A percentile compares a stretch with the other conserved stretches of the same genome.
These are phyloP conservation scores for Dioctria linearis DNA, from an alignment of 2,888 invertebrate species.

Conservation along the genomic window DNA sequence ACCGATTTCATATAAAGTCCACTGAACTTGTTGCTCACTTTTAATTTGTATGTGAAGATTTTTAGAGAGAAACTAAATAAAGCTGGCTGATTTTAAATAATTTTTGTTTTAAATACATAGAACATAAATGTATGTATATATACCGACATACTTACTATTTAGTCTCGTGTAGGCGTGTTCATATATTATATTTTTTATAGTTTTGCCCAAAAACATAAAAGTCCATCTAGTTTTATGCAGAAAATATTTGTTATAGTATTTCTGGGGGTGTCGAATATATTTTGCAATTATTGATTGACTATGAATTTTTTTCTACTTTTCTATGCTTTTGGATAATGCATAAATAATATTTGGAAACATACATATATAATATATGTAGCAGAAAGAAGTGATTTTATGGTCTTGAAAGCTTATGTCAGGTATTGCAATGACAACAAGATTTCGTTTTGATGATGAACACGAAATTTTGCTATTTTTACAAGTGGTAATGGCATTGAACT, in stretches of 20 bases:
- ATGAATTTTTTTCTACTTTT: not conserved
- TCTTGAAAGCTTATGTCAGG: slow-evolving; percentile 3
- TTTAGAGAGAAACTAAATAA: slow-evolving; percentile 10
- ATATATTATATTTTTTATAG: too few relatives aligned
- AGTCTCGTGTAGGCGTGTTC: too few relatives aligned
- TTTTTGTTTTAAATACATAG: not conserved
- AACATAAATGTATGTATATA: too few relatives aligned
- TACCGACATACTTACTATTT: too few relatives aligned
- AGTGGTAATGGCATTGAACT: not conserved
- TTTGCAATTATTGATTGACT: not conserved
- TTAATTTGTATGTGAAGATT: not conserved
- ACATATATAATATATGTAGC: not conserved
- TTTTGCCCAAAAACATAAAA: too few relatives aligned
- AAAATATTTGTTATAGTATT: not conserved
- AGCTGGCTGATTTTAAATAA: not conserved
- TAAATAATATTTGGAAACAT: not conserved
- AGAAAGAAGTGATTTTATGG: not conserved
- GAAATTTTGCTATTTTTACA: not conserved
- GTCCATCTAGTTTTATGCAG: not conserved
- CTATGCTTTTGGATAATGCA: not conserved
- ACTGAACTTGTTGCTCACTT: slow-evolving; percentile 19
- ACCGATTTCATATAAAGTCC: slow-evolving; percentile 25
- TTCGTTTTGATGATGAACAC: not conserved
- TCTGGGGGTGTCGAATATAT: not conserved
- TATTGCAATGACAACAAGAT: slow-evolving; percentile 15